Evolutionary conservation across 1,140 invertebrate species (phyloP).

Genomic region (Drosophila varians): DNA sequence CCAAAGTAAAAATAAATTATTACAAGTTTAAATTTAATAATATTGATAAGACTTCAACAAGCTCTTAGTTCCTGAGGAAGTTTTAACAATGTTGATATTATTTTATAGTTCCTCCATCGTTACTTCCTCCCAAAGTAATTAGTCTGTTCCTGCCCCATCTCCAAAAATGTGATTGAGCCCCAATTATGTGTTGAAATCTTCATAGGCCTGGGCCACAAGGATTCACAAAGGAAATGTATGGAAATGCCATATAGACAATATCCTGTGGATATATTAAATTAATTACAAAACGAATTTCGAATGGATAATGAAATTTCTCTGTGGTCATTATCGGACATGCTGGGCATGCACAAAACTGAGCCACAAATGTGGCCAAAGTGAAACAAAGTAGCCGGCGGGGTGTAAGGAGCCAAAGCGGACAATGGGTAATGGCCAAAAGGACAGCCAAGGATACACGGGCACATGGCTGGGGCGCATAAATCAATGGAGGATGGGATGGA

Average conservation of each 20-base stretch:
- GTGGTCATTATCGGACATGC: slow-evolving; percentile 77
- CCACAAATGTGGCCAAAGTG: slow-evolving; percentile 76
- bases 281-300: slow-evolving; percentile 77
- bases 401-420: slow-evolving; percentile 45
- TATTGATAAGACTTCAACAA: not conserved
- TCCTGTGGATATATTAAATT: slow-evolving; percentile 72
- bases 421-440: slow-evolving; percentile 44
- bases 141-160: not conserved
- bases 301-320: slow-evolving; percentile 77
- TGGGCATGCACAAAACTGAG: slow-evolving; percentile 70
- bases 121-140: not conserved
- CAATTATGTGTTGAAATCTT: slow-evolving; percentile 25
- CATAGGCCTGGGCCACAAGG: not conserved
- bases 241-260: slow-evolving; percentile 31
- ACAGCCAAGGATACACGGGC: slow-evolving; percentile 40
- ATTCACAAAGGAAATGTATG: slow-evolving; percentile 10
- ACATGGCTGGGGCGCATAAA: slow-evolving; percentile 68
- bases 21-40: not conserved
- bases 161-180: slow-evolving; percentile 27
- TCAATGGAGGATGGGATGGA: slow-evolving; percentile 62
- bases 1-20: not conserved
- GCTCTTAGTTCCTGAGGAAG: not conserved
- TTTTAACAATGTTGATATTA: too few relatives aligned
- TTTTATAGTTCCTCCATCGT: not conserved
- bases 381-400: slow-evolving; percentile 75